phyloP scores from a whole-genome alignment of 2,797 vertebrate genomes.

The Crypturellus tataupa region DNA sequence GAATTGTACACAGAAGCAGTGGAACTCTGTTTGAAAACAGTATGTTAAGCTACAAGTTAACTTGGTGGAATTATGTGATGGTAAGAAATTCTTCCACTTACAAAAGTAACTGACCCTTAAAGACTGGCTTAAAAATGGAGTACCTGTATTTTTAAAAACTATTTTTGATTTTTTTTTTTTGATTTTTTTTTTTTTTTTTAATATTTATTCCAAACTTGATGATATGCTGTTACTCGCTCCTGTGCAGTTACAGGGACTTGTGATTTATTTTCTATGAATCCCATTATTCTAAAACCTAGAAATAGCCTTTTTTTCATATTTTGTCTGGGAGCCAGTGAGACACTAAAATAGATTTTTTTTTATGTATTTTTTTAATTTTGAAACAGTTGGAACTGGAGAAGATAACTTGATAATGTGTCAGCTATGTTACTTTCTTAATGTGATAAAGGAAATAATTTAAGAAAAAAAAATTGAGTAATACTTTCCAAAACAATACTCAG shows the following conservation, averaged over 20 bases:
- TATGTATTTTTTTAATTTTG: no score
- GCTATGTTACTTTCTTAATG: not conserved
- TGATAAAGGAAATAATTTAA: not conserved
- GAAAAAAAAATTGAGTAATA: not conserved
- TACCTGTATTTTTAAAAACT: slow-evolving; percentile 33
- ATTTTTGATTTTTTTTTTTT: not conserved
- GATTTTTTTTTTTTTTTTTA: not conserved
- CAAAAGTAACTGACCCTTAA: slow-evolving; percentile 41
- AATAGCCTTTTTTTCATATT: not conserved
- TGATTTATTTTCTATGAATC: not conserved
- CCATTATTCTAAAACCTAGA: not conserved
- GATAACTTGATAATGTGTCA: slow-evolving; percentile 1
- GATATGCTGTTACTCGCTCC: not conserved
- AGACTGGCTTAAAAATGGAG: slow-evolving; percentile 65
- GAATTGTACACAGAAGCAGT: slow-evolving; percentile 97
- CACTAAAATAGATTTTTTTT: not conserved
- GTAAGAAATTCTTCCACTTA: slow-evolving; percentile 75
- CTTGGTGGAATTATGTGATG: slow-evolving; percentile 77
- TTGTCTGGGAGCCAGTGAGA: not conserved
- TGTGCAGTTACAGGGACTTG: not conserved
- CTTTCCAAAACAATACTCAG: not conserved
- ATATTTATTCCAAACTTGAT: not conserved
- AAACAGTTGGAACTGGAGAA: not conserved
- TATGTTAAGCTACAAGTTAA: slow-evolving; percentile 80
- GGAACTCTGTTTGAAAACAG: slow-evolving; percentile 95